A percentile compares a stretch with the other conserved stretches of the same genome.
Conservation (phyloP, 2,113 vertebrate genomes). For the Danio rerio region DNA sequence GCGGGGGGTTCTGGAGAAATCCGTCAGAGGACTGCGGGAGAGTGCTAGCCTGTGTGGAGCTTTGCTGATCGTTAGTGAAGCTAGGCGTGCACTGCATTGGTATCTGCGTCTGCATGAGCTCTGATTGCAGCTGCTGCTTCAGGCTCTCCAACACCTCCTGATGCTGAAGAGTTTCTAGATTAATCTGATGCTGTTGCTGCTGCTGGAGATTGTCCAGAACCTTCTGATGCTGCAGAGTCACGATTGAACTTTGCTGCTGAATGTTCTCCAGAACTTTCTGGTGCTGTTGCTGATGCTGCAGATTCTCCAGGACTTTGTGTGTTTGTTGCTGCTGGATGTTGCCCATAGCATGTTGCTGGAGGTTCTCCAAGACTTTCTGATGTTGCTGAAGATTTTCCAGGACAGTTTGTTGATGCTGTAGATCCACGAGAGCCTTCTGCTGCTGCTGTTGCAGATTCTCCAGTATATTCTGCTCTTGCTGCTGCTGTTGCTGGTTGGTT, state of each 20-base stretch:
- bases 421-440: slow-evolving; percentile 81
- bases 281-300: slow-evolving; percentile 73
- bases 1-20: slow-evolving; percentile 59
- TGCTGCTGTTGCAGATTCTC: slow-evolving; percentile 77
- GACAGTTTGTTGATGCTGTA: slow-evolving; percentile 72
- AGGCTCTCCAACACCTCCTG: slow-evolving; percentile 83
- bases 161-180: slow-evolving; percentile 73
- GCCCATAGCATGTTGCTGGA: slow-evolving; percentile 57
- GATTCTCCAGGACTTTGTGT: slow-evolving; percentile 68
- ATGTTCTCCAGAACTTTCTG: slow-evolving; percentile 69
- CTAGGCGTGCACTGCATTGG: slow-evolving; percentile 85
- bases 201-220: slow-evolving; percentile 80
- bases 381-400: slow-evolving; percentile 66
- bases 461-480: slow-evolving; percentile 73
- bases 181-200: slow-evolving; percentile 78
- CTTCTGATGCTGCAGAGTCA: slow-evolving; percentile 76
- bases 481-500: slow-evolving; percentile 82
- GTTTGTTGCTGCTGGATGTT: slow-evolving; percentile 68
- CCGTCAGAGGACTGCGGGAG: slow-evolving; percentile 74
- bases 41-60: slow-evolving; percentile 63
- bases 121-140: slow-evolving; percentile 80
- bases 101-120: slow-evolving; percentile 89
- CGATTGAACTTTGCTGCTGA: slow-evolving; percentile 71
- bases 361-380: slow-evolving; percentile 73
- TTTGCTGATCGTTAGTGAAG: slow-evolving; percentile 79